phyloP scores from a whole-genome alignment of 2,113 vertebrate genomes.

The Lichenostomus cassidix region DNA sequence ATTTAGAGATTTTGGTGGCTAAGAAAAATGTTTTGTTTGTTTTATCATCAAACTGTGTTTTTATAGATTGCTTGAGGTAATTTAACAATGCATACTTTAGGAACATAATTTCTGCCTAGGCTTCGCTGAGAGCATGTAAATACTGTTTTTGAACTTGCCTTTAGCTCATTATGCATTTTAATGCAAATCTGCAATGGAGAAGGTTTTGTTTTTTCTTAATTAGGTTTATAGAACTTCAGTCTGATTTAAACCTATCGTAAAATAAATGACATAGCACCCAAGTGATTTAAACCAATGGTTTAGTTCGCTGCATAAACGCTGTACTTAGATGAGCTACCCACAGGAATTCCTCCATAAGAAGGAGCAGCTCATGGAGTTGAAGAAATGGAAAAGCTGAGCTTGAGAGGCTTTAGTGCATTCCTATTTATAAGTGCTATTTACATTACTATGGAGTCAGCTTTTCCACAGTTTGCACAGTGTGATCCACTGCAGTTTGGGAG shows the following conservation, averaged over 20 bases:
- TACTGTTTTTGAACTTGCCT: not conserved
- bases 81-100: not conserved
- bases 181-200: not conserved
- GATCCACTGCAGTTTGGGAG: not conserved
- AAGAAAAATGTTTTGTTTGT: not conserved
- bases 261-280: not conserved
- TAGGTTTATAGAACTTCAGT: not conserved
- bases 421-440: not conserved
- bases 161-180: not conserved
- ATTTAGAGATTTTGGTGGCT: not conserved
- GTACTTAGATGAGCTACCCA: not conserved
- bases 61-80: not conserved
- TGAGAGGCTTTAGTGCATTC: not conserved
- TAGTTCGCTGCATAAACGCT: not conserved
- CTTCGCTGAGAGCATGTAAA: not conserved
- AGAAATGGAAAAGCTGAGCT: not conserved
- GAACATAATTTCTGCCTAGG: not conserved
- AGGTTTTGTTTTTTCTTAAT: not conserved
- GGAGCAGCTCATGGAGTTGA: not conserved
- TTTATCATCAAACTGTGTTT: not conserved
- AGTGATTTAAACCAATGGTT: not conserved
- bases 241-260: not conserved
- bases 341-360: not conserved
- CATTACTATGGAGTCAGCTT: not conserved
- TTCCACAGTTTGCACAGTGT: not conserved